These are phyloP conservation scores for Mythimna impura DNA, from an alignment of 2,888 invertebrate species.

Conservation along the genomic window DNA sequence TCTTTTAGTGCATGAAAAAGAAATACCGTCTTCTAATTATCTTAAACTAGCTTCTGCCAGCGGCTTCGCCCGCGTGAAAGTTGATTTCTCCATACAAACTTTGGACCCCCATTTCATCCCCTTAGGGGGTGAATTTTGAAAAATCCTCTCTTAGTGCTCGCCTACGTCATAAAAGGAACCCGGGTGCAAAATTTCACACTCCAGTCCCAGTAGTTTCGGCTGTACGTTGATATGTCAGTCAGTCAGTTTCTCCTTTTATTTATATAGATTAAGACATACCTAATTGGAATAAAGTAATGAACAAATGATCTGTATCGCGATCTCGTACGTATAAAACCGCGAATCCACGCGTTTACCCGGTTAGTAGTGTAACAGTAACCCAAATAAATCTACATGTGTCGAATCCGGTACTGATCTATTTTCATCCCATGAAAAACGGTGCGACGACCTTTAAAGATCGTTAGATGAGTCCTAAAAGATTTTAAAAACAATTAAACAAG, in stretches of 20 bases:
- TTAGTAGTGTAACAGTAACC: constrained; percentile 79
- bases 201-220: too few relatives aligned
- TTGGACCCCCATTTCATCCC: too few relatives aligned
- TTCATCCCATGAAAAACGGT: constrained; percentile 70
- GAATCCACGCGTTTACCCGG: constrained; percentile 72
- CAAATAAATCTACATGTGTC: constrained; percentile 78
- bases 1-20: too few relatives aligned
- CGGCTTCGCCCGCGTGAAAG: too few relatives aligned
- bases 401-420: constrained; percentile 78
- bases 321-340: constrained; percentile 52
- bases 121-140: too few relatives aligned
- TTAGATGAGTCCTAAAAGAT: constrained; percentile 12
- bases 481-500: constrained; percentile 5
- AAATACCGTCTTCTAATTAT: not conserved
- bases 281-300: constrained; percentile 17
- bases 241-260: too few relatives aligned
- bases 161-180: too few relatives aligned
- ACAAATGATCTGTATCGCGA: constrained; percentile 30
- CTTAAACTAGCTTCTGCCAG: not conserved
- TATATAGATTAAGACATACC: not conserved
- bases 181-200: too few relatives aligned
- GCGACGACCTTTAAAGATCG: constrained; percentile 72
- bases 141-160: too few relatives aligned
- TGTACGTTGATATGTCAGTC: too few relatives aligned
- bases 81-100: too few relatives aligned